A percentile compares a stretch with the other conserved stretches of the same genome.
Evolutionary conservation across 2,797 vertebrate genomes (phyloP).

Genomic region (Acanthurus lineatus): DNA sequence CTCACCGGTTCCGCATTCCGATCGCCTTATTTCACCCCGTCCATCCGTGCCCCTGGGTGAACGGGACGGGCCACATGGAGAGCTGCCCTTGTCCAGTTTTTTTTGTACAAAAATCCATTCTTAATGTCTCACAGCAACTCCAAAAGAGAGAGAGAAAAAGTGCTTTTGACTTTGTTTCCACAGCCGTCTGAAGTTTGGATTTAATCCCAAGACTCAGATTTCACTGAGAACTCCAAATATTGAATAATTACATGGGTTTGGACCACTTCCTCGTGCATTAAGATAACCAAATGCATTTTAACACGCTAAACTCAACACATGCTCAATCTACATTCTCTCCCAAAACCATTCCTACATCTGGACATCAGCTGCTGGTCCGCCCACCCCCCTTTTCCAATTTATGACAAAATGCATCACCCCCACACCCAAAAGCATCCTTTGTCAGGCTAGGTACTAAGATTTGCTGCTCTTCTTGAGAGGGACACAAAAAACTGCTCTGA

Average conservation of each 20-base stretch:
- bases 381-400: slow-evolving; percentile 50
- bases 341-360: slow-evolving; percentile 73
- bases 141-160: background rate
- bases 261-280: slow-evolving; percentile 37
- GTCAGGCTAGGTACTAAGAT: slow-evolving; percentile 50
- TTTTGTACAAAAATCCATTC: slow-evolving; percentile 32
- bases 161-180: slow-evolving; percentile 26
- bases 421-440: slow-evolving; percentile 66
- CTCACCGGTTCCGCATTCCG: slow-evolving; percentile 90
- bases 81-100: slow-evolving; percentile 39
- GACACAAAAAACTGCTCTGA: background rate
- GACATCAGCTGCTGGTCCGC: slow-evolving; percentile 72
- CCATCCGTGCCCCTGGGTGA: slow-evolving; percentile 62
- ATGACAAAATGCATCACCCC: slow-evolving; percentile 64
- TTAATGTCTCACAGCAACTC: background rate
- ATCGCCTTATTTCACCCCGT: slow-evolving; percentile 83
- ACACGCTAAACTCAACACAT: slow-evolving; percentile 26
- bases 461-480: slow-evolving; percentile 26
- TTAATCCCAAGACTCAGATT: slow-evolving; percentile 53
- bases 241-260: slow-evolving; percentile 42
- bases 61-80: slow-evolving; percentile 63
- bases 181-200: slow-evolving; percentile 48
- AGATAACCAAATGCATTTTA: slow-evolving; percentile 29
- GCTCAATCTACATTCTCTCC: slow-evolving; percentile 21
- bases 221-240: slow-evolving; percentile 25